A percentile compares a stretch with the other conserved stretches of the same genome.
These are phyloP conservation scores for Larimichthys polyactis DNA, from an alignment of 2,113 vertebrate genomes.

Conservation along the genomic window DNA sequence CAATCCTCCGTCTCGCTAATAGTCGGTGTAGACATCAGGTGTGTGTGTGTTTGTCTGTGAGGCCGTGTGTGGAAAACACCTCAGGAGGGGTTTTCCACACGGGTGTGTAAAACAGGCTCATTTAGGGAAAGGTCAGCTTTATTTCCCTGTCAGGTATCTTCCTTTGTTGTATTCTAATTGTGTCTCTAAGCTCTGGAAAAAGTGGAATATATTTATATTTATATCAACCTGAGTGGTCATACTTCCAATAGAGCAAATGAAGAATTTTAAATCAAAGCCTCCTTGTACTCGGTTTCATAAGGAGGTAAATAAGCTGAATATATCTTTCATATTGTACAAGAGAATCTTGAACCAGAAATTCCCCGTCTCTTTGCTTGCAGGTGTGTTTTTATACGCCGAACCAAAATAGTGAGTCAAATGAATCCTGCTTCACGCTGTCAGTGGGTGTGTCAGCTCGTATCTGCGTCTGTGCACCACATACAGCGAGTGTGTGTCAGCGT, in stretches of 20 bases:
- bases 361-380: background rate
- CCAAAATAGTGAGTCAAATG: background rate
- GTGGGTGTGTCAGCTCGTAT: conserved; percentile 6
- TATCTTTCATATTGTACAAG: background rate
- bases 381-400: background rate
- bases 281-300: background rate
- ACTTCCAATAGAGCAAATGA: conserved; percentile 31
- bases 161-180: conserved; percentile 64
- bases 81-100: conserved; percentile 48
- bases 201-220: background rate
- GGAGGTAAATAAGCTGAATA: background rate
- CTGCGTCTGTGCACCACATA: conserved; percentile 1
- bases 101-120: conserved; percentile 47
- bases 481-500: background rate
- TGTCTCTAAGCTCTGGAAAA: conserved; percentile 42
- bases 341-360: background rate
- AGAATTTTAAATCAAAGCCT: conserved; percentile 13
- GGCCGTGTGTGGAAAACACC: conserved; percentile 18
- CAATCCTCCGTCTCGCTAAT: conserved; percentile 66
- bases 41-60: conserved; percentile 11
- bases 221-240: background rate
- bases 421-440: conserved; percentile 31
- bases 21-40: conserved; percentile 32
- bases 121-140: conserved; percentile 76
- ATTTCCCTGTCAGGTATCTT: conserved; percentile 42